Evolutionary conservation across 53 echinoderm and acorn worm species (phyloP).

Genomic region (Arbacia lixula): DNA sequence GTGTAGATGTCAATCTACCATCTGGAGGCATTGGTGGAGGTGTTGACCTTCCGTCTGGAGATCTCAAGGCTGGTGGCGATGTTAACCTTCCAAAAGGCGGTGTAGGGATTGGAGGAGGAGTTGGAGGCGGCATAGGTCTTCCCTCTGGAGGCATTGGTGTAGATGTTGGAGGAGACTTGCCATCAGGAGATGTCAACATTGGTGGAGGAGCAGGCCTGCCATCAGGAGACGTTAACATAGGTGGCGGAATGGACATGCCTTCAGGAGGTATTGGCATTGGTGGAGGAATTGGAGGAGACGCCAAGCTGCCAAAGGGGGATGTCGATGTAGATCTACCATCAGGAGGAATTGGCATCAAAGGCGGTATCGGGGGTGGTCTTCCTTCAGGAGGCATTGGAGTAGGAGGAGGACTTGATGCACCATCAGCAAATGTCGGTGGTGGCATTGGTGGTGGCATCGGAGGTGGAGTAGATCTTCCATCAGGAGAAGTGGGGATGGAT

Average conservation of each 20-base stretch:
- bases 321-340: slow-evolving; percentile 60
- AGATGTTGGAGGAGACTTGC: slow-evolving; percentile 56
- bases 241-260: slow-evolving; percentile 52
- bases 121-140: slow-evolving; percentile 19
- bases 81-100: slow-evolving; percentile 1
- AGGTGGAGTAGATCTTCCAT: slow-evolving; percentile 17
- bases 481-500: slow-evolving; percentile 58
- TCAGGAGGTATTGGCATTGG: slow-evolving; percentile 50
- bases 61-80: slow-evolving; percentile 45
- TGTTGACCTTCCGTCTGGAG: slow-evolving; percentile 14
- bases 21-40: slow-evolving; percentile 54
- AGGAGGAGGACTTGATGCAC: slow-evolving; percentile 60
- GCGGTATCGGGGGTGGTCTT: slow-evolving; percentile 50
- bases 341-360: slow-evolving; percentile 51
- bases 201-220: slow-evolving; percentile 50
- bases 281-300: slow-evolving; percentile 52
- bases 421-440: slow-evolving; percentile 19
- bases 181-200: slow-evolving; percentile 44
- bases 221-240: slow-evolving; percentile 54
- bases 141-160: background rate
- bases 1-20: slow-evolving; percentile 64
- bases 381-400: slow-evolving; percentile 18
- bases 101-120: slow-evolving; percentile 45
- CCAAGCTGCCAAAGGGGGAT: slow-evolving; percentile 32
- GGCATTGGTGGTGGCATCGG: too few species aligned